Conservation (phyloP, 2,888 invertebrate genomes). For the Apamea monoglypha region DNA sequence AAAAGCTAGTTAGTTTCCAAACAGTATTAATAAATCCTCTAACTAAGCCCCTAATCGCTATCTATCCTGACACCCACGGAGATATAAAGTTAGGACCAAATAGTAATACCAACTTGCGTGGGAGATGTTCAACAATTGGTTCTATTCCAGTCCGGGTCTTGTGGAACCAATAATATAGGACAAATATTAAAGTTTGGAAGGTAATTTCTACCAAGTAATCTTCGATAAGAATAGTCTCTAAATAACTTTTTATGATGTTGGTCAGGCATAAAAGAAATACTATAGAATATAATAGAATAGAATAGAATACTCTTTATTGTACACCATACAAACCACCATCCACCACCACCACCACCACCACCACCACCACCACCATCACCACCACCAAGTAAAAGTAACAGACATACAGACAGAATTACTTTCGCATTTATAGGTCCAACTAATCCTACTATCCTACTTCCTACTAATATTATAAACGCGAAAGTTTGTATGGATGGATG, state of each 20-base stretch:
- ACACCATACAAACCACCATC: too few relatives aligned
- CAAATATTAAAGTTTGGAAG: not conserved
- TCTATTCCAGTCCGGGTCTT: conserved; percentile 16
- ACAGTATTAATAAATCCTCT: conserved; percentile 25
- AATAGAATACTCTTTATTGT: too few relatives aligned
- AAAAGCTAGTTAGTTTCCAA: not conserved
- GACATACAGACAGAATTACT: too few relatives aligned
- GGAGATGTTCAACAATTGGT: conserved; percentile 21
- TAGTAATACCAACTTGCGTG: conserved; percentile 15
- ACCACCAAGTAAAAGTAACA: too few relatives aligned
- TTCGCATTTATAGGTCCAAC: too few relatives aligned
- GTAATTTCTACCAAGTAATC: not conserved
- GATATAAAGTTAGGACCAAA: not conserved
- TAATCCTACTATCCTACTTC: too few relatives aligned
- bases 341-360: too few relatives aligned
- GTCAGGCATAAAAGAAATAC: not conserved
- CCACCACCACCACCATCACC: too few relatives aligned
- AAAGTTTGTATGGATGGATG: too few relatives aligned
- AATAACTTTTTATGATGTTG: not conserved
- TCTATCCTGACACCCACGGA: conserved; percentile 12
- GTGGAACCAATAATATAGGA: conserved; percentile 1
- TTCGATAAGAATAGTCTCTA: not conserved
- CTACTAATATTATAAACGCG: too few relatives aligned
- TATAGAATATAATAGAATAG: too few relatives aligned
- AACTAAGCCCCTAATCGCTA: not conserved